These are phyloP conservation scores for Shargacucullia verbasci DNA, from an alignment of 2,888 invertebrate genomes.

Conservation along the genomic window DNA sequence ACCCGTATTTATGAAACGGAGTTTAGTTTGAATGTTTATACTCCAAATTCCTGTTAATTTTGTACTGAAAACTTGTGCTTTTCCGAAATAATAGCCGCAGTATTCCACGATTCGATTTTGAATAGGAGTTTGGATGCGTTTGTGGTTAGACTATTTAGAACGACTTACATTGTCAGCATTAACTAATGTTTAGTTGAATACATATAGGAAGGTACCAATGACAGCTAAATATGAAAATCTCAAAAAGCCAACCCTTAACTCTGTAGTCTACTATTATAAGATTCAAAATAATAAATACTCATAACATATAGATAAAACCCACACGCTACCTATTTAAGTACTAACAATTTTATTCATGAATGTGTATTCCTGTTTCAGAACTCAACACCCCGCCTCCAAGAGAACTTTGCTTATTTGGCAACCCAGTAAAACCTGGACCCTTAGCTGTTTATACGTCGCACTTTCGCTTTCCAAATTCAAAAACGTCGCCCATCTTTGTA, in stretches of 20 bases:
- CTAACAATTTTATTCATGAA: slow-evolving; percentile 20
- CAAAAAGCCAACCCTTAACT: no score
- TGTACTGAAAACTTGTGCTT: slow-evolving; percentile 32
- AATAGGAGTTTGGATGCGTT: slow-evolving; percentile 22
- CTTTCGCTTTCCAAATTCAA: slow-evolving; percentile 52
- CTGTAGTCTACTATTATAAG: background rate
- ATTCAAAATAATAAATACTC: background rate
- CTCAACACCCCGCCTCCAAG: slow-evolving; percentile 5
- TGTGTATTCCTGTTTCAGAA: slow-evolving; percentile 29
- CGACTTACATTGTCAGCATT: no score
- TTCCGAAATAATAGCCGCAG: slow-evolving; percentile 41
- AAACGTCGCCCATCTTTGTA: slow-evolving; percentile 36
- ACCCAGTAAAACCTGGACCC: slow-evolving; percentile 23
- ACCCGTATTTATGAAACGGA: slow-evolving; percentile 51
- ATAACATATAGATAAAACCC: slow-evolving; percentile 9
- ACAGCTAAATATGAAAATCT: background rate
- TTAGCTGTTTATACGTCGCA: slow-evolving; percentile 8
- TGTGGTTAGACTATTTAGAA: slow-evolving; percentile 20
- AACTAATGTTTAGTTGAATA: no score
- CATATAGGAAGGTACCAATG: background rate
- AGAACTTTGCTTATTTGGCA: slow-evolving; percentile 32
- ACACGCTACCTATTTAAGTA: background rate
- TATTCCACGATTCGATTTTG: slow-evolving; percentile 35
- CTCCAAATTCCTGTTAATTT: slow-evolving; percentile 39
- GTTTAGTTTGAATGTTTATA: slow-evolving; percentile 52